Evolutionary conservation across 2,113 vertebrate species (phyloP).

Genomic region (Cyprinodon brontotheroides): DNA sequence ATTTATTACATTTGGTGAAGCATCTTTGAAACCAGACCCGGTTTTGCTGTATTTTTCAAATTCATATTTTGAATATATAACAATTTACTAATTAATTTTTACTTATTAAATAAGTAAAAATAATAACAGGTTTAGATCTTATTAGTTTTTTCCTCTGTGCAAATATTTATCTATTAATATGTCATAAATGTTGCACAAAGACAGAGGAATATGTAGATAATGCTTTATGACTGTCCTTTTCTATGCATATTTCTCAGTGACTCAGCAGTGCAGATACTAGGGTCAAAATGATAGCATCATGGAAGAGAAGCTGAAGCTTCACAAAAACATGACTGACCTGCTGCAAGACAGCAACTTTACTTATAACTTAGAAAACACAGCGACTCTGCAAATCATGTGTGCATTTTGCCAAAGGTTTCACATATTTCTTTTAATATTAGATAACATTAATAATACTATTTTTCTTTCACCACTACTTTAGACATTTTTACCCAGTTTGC

Average conservation of each 20-base stretch:
- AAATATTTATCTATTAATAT: neutral
- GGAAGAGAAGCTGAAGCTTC: neutral
- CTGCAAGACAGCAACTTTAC: neutral
- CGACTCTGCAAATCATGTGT: neutral
- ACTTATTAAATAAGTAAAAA: too few relatives aligned
- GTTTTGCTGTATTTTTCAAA: too few relatives aligned
- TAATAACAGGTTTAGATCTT: neutral
- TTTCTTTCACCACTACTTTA: neutral
- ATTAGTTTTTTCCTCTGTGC: neutral
- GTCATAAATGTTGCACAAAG: neutral
- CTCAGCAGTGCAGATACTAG: neutral
- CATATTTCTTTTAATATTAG: neutral
- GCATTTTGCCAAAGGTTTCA: neutral
- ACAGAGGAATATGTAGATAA: neutral
- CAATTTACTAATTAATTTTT: too few relatives aligned
- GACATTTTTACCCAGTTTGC: neutral
- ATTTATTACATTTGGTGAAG: too few relatives aligned
- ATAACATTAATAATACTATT: neutral
- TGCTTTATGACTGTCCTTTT: neutral
- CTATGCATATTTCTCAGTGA: neutral
- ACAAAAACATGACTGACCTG: neutral
- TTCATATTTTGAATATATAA: too few relatives aligned
- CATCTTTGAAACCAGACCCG: too few relatives aligned
- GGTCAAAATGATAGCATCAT: neutral
- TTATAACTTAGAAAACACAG: too few relatives aligned